phyloP scores from a whole-genome alignment of 2,797 vertebrate species.

The Poecilia wingei region DNA sequence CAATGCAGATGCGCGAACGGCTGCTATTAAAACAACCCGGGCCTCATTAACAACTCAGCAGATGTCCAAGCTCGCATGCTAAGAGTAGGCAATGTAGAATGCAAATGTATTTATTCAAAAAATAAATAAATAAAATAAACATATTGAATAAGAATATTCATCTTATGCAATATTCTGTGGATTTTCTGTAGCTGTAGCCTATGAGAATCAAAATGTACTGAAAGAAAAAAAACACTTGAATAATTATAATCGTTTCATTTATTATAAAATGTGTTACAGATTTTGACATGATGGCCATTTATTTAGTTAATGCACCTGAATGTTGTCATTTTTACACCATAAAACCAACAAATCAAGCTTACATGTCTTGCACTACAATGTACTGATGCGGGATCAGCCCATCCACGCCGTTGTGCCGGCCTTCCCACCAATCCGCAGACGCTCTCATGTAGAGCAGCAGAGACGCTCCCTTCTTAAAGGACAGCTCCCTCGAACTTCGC shows the following conservation, averaged over 20 bases:
- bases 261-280: background rate
- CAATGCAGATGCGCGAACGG: background rate
- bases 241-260: background rate
- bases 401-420: constrained; percentile 95
- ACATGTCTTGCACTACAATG: constrained; percentile 99
- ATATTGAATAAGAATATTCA: background rate
- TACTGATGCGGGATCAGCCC: constrained; percentile 99
- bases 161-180: background rate
- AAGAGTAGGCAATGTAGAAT: background rate
- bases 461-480: constrained; percentile 98
- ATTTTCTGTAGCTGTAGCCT: background rate
- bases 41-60: background rate
- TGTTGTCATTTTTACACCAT: background rate
- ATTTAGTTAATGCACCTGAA: background rate
- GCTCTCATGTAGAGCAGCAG: constrained; percentile 94
- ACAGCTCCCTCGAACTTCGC: constrained; percentile 91
- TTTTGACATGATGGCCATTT: background rate
- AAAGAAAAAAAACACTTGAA: background rate
- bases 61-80: background rate
- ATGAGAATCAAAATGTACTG: background rate
- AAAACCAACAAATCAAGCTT: constrained; percentile 69
- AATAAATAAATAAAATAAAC: background rate
- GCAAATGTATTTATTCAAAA: background rate
- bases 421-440: constrained; percentile 98
- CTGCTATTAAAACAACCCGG: background rate